A percentile compares a stretch with the other conserved stretches of the same genome.
These are phyloP conservation scores for Orthosia incerta DNA, from an alignment of 2,888 invertebrate genomes.

Conservation along the genomic window DNA sequence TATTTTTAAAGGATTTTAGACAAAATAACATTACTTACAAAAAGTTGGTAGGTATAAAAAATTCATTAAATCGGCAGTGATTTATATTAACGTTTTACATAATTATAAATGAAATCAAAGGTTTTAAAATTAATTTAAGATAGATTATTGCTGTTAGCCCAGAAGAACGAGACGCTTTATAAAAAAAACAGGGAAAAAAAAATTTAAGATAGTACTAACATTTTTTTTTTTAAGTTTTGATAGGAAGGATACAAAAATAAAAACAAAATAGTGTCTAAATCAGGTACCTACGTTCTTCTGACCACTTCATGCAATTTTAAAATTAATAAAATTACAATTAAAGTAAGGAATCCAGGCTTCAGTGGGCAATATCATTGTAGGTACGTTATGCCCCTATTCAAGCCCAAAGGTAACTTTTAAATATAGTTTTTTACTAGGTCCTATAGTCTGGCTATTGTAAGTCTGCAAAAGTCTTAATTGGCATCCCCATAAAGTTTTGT, in stretches of 20 bases:
- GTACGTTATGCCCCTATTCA: too few species aligned
- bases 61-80: conserved; percentile 55
- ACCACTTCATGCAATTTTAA: conserved; percentile 22
- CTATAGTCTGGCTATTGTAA: too few species aligned
- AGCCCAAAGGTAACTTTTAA: neutral
- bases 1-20: conserved; percentile 45
- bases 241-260: neutral
- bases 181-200: neutral
- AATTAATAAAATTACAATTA: conserved; percentile 27
- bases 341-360: conserved; percentile 10
- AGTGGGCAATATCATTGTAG: neutral
- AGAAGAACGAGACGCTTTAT: conserved; percentile 22
- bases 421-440: neutral
- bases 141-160: conserved; percentile 27
- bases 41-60: conserved; percentile 44
- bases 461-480: too few species aligned
- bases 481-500: too few species aligned
- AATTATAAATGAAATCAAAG: conserved; percentile 11
- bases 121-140: neutral
- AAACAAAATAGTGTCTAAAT: conserved; percentile 15
- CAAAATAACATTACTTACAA: conserved; percentile 47
- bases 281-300: conserved; percentile 29
- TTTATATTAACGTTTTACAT: conserved; percentile 25
- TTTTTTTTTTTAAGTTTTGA: neutral
- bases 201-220: neutral